Evolutionary conservation across 92 coral and sea anemone species (phyloP), one percentile per base, ranked within the genome.

Genomic region (Palythoa grandiflora): DNA sequence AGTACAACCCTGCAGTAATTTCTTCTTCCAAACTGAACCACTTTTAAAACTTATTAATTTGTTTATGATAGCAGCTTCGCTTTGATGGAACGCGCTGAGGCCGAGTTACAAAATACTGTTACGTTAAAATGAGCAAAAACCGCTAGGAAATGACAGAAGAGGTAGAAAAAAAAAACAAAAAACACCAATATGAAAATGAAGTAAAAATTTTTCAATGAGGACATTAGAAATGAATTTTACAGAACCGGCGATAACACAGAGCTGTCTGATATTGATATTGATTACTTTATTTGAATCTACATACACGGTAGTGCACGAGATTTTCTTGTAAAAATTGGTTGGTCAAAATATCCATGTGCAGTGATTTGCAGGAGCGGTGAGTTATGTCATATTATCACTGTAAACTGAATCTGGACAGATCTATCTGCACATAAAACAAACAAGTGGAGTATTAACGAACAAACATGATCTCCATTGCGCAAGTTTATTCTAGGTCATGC

Each of bases 21-120:
- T 44, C 50, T 8, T 44, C 5, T 2, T 3, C 7, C 28, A 8
- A 8, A 44, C 50, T 44, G 4, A 44, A 44, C 50, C 50, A 44
- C 50, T 44, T 44, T 44, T 4, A 44, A 44, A 44, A 8, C 28
- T 28, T 28, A 8, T 44, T 44, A 44, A 44, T 44, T 44, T 44
- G 50, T 44, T 44, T 44, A 44, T 44, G 50, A 44, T 44, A 44
- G 50, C 50, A 44, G 50, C 7, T 8, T 44, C 28, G 16, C 19
- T 59, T 59, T 59, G 78, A 39, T 44, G 13, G 78, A 73, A 73
- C 78, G 35, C 48, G 78, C 78, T 73, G 13, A 12, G 75, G 75
- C 75, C 44, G 75, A 35, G 17, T 38, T 71, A 71, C 47, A 21
- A 71, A 71, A 38, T 44, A 13, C 13, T 70, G 47, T 4, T 37